These are phyloP conservation scores for Rhinopomastus cyanomelas DNA, from an alignment of 2,113 vertebrate genomes.

Conservation along the genomic window DNA sequence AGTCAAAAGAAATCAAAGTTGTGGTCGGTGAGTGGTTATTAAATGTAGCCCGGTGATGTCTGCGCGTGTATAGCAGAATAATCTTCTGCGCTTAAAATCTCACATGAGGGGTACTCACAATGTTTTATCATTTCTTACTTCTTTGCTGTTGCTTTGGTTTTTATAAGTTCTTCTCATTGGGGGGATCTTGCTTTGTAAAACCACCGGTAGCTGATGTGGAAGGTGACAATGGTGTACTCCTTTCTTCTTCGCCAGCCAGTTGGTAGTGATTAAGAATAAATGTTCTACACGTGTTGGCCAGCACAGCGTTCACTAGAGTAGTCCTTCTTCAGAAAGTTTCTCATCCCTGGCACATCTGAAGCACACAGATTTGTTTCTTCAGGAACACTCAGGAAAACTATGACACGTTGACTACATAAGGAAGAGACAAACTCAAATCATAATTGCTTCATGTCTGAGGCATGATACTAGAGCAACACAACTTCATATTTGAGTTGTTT, in stretches of 20 bases:
- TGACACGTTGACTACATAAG: background rate
- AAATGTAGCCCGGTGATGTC: background rate
- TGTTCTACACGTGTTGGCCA: background rate
- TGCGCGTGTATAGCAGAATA: background rate
- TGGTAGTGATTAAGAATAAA: background rate
- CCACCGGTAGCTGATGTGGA: background rate
- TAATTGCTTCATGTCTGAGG: background rate
- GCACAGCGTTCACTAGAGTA: background rate
- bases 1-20: constrained; percentile 77
- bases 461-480: background rate
- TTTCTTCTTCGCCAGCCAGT: background rate
- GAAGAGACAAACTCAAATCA: background rate
- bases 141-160: background rate
- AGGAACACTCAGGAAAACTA: background rate
- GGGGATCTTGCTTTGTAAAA: background rate
- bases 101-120: accelerated
- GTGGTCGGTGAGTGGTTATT: constrained; percentile 81
- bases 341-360: background rate
- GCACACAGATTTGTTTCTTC: background rate
- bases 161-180: background rate
- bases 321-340: background rate
- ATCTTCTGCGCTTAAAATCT: background rate
- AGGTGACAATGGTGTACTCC: background rate
- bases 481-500: background rate
- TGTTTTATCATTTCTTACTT: background rate